These are phyloP conservation scores for Propithecus perrieri DNA, from an alignment of 2,797 vertebrate genomes.

Conservation along the genomic window DNA sequence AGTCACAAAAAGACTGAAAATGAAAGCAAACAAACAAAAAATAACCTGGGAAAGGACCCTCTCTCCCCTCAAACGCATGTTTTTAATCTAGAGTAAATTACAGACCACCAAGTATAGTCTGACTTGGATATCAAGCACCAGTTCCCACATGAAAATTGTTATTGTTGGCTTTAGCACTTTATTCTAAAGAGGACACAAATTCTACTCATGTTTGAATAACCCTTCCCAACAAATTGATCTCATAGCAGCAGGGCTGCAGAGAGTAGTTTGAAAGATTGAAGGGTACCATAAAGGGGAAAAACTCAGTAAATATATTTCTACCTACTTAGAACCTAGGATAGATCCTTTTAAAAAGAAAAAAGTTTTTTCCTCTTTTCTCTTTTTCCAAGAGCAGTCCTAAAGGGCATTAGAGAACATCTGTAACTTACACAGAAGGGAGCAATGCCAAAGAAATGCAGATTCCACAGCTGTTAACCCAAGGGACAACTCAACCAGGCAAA, in stretches of 20 bases:
- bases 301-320: constrained; percentile 48
- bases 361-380: constrained; percentile 34
- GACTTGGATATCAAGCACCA: constrained; percentile 77
- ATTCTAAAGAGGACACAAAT: constrained; percentile 81
- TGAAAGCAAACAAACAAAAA: constrained; percentile 79
- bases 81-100: constrained; percentile 81
- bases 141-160: constrained; percentile 85
- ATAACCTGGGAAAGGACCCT: constrained; percentile 74
- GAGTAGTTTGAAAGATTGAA: constrained; percentile 72
- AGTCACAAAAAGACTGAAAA: constrained; percentile 60
- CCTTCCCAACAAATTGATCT: constrained; percentile 86
- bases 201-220: constrained; percentile 85
- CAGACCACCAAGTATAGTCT: constrained; percentile 82
- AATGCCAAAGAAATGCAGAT: constrained; percentile 78
- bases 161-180: constrained; percentile 84
- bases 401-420: constrained; percentile 74
- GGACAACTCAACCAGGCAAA: constrained; percentile 74
- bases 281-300: constrained; percentile 46
- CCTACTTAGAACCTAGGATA: constrained; percentile 31
- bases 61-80: constrained; percentile 59
- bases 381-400: constrained; percentile 65
- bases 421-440: constrained; percentile 64
- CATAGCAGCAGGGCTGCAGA: constrained; percentile 71
- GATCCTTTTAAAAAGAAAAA: constrained; percentile 52
- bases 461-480: constrained; percentile 80